phyloP scores from a whole-genome alignment of 2,888 invertebrate genomes.

The Lacanobia wlatinum region DNA sequence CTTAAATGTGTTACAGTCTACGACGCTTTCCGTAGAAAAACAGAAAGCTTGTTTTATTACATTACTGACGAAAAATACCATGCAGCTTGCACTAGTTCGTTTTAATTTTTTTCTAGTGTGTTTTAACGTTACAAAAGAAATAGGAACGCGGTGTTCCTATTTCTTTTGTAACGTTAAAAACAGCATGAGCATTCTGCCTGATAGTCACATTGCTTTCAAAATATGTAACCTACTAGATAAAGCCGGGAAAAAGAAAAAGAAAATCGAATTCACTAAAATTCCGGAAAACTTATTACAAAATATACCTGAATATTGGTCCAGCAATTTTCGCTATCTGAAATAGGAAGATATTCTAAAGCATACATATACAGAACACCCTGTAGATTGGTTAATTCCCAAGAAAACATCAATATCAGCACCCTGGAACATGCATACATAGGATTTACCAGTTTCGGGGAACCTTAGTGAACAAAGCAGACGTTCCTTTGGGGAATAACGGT shows the following conservation, averaged over 20 bases:
- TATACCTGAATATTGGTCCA: slow-evolving; percentile 2
- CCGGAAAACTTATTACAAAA: background rate
- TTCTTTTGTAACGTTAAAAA: background rate
- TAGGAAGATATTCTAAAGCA: background rate
- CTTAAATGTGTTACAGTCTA: too few relatives aligned
- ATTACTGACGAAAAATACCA: too few relatives aligned
- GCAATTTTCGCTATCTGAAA: slow-evolving; percentile 2
- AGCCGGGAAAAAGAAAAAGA: background rate
- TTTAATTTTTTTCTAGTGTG: background rate
- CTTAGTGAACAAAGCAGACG: background rate
- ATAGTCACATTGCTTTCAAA: background rate
- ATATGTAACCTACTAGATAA: background rate
- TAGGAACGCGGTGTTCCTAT: too few relatives aligned
- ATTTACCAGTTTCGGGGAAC: background rate
- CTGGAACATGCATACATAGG: background rate
- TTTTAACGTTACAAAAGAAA: too few relatives aligned
- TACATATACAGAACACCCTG: background rate
- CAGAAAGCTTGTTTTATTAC: too few relatives aligned
- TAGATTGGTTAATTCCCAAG: background rate
- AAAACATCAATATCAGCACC: background rate
- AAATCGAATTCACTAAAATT: background rate
- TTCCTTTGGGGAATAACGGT: background rate
- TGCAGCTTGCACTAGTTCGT: background rate
- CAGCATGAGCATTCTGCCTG: background rate
- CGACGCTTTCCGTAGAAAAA: too few relatives aligned